Evolutionary conservation across 2,888 invertebrate species (phyloP).

Genomic region (Melieria omissa): DNA sequence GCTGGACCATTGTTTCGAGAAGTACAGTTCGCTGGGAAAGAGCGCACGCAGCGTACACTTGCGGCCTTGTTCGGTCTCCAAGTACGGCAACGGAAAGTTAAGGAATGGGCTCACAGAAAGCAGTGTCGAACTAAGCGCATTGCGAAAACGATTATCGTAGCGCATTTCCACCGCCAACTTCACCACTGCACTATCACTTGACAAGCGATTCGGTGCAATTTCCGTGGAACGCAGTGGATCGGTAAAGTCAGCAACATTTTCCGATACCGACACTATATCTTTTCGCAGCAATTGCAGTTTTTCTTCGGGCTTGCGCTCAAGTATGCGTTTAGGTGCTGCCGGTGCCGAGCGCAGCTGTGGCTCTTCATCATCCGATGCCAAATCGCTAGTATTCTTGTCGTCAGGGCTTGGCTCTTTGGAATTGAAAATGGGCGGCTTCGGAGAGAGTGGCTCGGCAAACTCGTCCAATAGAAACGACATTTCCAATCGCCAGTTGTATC

Average conservation of each 20-base stretch:
- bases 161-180: slow-evolving; percentile 70
- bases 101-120: slow-evolving; percentile 90
- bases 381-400: slow-evolving; percentile 45
- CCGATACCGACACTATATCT: slow-evolving; percentile 47
- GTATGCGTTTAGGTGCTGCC: slow-evolving; percentile 39
- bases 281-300: slow-evolving; percentile 69
- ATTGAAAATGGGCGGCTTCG: slow-evolving; percentile 69
- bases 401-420: slow-evolving; percentile 65
- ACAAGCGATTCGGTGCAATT: slow-evolving; percentile 62
- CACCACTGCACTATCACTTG: slow-evolving; percentile 59
- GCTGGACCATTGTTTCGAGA: slow-evolving; percentile 72
- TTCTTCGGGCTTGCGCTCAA: slow-evolving; percentile 62
- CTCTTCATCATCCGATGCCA: slow-evolving; percentile 48
- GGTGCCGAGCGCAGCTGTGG: slow-evolving; percentile 44
- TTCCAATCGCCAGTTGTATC: slow-evolving; percentile 93
- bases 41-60: slow-evolving; percentile 78
- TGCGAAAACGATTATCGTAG: slow-evolving; percentile 76
- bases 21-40: slow-evolving; percentile 80
- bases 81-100: slow-evolving; percentile 84
- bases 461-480: slow-evolving; percentile 90
- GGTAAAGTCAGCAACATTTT: slow-evolving; percentile 75
- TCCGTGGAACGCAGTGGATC: slow-evolving; percentile 79
- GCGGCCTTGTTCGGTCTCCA: slow-evolving; percentile 86
- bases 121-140: slow-evolving; percentile 78
- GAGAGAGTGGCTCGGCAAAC: slow-evolving; percentile 78